These are phyloP conservation scores for Amniataba percoides DNA, from an alignment of 2,797 vertebrate species.

Conservation along the genomic window DNA sequence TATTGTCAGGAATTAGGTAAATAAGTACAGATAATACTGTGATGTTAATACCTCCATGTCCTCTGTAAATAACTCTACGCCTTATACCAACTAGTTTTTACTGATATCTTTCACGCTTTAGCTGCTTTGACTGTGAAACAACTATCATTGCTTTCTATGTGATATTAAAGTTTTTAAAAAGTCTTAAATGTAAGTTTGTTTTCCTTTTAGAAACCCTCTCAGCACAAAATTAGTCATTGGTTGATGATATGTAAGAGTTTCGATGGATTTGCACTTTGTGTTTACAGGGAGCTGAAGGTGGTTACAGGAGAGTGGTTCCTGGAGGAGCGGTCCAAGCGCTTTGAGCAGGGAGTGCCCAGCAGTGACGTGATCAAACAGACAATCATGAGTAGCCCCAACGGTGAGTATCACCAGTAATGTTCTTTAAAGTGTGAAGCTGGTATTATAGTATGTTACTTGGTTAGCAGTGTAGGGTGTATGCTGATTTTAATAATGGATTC, in stretches of 20 bases:
- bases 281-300: slow-evolving; percentile 91
- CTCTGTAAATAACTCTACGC: not conserved
- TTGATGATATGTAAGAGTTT: not conserved
- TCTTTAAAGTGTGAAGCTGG: not conserved
- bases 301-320: slow-evolving; percentile 98
- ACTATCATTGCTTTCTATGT: not conserved
- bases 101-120: not conserved
- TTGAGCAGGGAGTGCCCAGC: slow-evolving; percentile 86
- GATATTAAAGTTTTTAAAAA: not conserved
- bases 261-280: slow-evolving; percentile 12
- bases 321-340: slow-evolving; percentile 95
- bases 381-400: slow-evolving; percentile 88
- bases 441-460: not conserved
- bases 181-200: not conserved
- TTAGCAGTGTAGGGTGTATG: not conserved
- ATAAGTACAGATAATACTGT: not conserved
- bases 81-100: not conserved
- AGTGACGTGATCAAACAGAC: slow-evolving; percentile 92
- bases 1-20: not conserved
- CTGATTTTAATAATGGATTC: slow-evolving; percentile 21
- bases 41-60: not conserved
- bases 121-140: not conserved
- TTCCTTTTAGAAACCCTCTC: not conserved
- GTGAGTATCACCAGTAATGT: slow-evolving; percentile 77
- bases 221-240: not conserved